Evolutionary conservation across 1,140 invertebrate genomes (phyloP).

Genomic region (Saccostrea echinata): DNA sequence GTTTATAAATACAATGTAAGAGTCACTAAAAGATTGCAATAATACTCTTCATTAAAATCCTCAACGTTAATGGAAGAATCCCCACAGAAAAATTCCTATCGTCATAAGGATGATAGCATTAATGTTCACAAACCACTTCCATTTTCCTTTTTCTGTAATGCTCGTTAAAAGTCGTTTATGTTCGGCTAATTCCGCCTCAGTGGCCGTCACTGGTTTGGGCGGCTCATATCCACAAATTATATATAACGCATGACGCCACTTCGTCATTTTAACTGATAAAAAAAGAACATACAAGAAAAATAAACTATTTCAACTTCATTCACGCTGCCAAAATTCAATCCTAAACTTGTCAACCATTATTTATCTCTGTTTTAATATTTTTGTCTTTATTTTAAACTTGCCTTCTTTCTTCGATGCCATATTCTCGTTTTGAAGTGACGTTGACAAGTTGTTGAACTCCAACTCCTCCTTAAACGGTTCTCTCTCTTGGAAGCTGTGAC

Average conservation of each 20-base stretch:
- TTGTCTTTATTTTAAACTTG: not conserved
- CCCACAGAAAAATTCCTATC: constrained; percentile 75
- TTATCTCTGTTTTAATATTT: not conserved
- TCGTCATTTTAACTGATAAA: constrained; percentile 48
- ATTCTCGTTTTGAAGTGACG: not conserved
- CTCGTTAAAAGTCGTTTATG: constrained; percentile 62
- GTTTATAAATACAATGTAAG: too few species aligned
- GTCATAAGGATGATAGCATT: constrained; percentile 74
- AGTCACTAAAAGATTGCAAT: too few species aligned
- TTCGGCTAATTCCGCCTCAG: constrained; percentile 65
- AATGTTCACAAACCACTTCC: constrained; percentile 72
- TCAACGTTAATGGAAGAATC: constrained; percentile 62
- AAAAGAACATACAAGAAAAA: not conserved
- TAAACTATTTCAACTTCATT: not conserved
- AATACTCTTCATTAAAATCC: not conserved
- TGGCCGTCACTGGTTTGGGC: constrained; percentile 56
- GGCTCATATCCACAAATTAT: constrained; percentile 71
- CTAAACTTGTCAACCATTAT: too few species aligned
- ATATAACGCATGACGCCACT: constrained; percentile 65
- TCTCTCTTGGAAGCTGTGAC: constrained; percentile 61
- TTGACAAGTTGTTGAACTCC: constrained; percentile 43
- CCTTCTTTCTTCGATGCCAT: not conserved
- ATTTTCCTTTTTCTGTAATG: constrained; percentile 68
- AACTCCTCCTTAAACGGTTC: constrained; percentile 66
- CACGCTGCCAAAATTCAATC: too few species aligned